Evolutionary conservation across 2,888 invertebrate species (phyloP), one percentile per base, ranked within the genome.

Genomic region (Hirtodrosophila histrioides): DNA sequence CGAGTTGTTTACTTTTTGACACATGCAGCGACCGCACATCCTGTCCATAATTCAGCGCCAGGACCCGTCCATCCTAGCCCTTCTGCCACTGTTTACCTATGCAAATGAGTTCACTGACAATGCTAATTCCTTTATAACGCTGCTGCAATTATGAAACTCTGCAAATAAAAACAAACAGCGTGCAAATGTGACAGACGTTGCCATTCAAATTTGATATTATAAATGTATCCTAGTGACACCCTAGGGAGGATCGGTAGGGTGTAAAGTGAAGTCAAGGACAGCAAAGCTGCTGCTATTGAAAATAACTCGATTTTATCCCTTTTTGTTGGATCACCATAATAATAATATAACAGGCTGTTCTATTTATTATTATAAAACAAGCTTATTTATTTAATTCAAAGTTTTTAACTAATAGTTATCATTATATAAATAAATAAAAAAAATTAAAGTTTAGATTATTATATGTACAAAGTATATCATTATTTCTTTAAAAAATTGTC

Each of bases 1-100:
- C 82, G 67, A 76, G 64, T 77, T 84, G 86, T 84, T 88, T 83
- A 69, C 88, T 86, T 87, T 87, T 85, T 84, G 85, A 82, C 90
- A 90, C 89, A 89, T 88, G 89, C 89, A 82, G 60, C 55, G 50
- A 53, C 41, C 60, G 62, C 67, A 36, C 10, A 57, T 68, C 23
- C 44, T 53, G 61, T 36, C 57, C 67, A 66, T 69, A 78, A 75
- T 57, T 78, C 69, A 69, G 46, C 46, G 41, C 7, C 17, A 9
- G 39, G 17, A n/a, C 39, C 45, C n/a, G 40, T 11, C 43, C 24
- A 24, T 17, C n/a, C 8, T 23, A 36, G 12, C 24, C 44, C 63
- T 12, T 17, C n/a, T 24, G 24, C 9, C 49, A 40, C 40, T 78
- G 76, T 83, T 81, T 78, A 62, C 63, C 78, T 90, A 90, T 90